Conservation (phyloP, 1,140 invertebrate species). For the Drosophila orena region DNA sequence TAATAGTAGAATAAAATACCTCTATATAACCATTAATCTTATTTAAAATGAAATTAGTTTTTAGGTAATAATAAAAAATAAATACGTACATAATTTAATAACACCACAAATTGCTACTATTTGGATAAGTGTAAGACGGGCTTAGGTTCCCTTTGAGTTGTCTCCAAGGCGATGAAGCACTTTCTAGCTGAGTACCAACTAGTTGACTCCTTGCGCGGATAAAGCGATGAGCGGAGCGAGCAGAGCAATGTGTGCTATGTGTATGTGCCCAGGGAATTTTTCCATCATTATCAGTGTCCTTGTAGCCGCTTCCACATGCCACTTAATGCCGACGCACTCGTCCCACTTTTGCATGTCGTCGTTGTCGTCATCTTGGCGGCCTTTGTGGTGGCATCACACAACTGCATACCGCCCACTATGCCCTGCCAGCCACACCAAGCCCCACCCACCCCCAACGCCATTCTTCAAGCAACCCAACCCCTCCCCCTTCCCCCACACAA, state of each 20-base stretch:
- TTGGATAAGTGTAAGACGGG: neutral
- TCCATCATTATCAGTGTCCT: conserved; percentile 82
- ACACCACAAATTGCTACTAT: neutral
- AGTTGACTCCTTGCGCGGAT: conserved; percentile 31
- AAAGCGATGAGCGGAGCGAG: conserved; percentile 38
- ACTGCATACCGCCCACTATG: conserved; percentile 55
- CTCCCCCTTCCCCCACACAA: no score
- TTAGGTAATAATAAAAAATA: no score
- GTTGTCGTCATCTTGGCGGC: conserved; percentile 43
- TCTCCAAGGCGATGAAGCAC: conserved; percentile 18
- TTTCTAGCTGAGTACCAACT: conserved; percentile 38
- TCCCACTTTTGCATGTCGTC: conserved; percentile 70
- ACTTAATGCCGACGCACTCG: conserved; percentile 79
- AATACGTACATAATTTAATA: neutral
- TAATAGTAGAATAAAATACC: neutral
- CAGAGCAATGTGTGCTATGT: conserved; percentile 50
- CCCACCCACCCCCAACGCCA: neutral
- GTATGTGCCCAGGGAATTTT: conserved; percentile 69
- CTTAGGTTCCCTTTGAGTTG: conserved; percentile 3
- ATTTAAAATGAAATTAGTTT: no score
- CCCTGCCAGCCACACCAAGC: neutral
- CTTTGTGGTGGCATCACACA: conserved; percentile 61
- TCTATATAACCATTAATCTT: no score
- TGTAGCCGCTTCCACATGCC: conserved; percentile 77
- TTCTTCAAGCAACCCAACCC: conserved; percentile 53